Conservation (phyloP, 2,797 vertebrate genomes). For the Galaxias olidus region DNA sequence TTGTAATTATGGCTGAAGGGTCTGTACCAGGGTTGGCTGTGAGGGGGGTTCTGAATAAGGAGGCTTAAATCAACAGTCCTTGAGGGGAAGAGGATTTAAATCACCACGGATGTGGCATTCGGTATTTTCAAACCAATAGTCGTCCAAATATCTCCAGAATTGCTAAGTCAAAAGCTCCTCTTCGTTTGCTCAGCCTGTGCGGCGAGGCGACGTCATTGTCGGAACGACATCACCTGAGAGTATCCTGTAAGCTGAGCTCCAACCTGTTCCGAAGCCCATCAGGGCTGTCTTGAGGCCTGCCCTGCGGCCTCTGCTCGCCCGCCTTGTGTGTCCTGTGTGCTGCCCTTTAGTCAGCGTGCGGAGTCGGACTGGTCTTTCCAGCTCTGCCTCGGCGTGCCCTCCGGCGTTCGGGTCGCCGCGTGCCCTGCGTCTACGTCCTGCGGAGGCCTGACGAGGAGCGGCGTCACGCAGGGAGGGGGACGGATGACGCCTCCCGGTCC, state of each 20-base stretch:
- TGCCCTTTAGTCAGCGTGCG: constrained; percentile 42
- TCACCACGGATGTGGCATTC: too few species aligned
- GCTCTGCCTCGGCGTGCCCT: constrained; percentile 48
- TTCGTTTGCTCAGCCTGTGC: too few species aligned
- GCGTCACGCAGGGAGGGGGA: constrained; percentile 51
- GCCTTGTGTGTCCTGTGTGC: constrained; percentile 3
- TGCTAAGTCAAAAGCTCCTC: too few species aligned
- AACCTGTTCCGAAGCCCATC: too few species aligned
- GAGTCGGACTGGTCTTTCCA: constrained; percentile 61
- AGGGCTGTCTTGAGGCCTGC: constrained; percentile 13
- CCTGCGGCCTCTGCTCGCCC: constrained; percentile 29
- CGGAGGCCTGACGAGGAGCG: constrained; percentile 51
- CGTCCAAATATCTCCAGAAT: too few species aligned
- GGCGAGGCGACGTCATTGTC: too few species aligned
- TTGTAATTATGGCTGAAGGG: constrained; percentile 29
- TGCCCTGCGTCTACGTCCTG: constrained; percentile 40
- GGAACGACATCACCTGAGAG: too few species aligned
- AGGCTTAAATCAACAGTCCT: too few species aligned
- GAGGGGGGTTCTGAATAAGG: too few species aligned
- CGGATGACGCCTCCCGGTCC: constrained; percentile 22
- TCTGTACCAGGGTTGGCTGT: background rate
- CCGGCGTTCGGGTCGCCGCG: constrained; percentile 46
- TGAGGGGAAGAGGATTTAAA: too few species aligned
- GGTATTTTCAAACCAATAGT: too few species aligned
- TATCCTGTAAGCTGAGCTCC: too few species aligned